A percentile compares a stretch with the other conserved stretches of the same genome.
Evolutionary conservation across 2,888 invertebrate species (phyloP).

Genomic region (Parnassius smintheus): DNA sequence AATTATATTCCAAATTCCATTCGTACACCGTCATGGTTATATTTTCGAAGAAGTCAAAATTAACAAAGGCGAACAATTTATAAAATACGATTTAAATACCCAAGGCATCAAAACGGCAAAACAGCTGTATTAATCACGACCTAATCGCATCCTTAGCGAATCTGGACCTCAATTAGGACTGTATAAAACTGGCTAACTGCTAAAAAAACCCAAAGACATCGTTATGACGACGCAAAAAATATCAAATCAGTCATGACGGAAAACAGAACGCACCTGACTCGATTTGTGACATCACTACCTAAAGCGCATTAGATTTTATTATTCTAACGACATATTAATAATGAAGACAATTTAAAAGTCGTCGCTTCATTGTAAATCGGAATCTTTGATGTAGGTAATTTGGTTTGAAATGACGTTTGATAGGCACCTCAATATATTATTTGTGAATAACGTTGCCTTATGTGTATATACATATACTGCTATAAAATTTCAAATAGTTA

Average conservation of each 20-base stretch:
- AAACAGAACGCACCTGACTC: constrained; percentile 35
- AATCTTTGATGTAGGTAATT: constrained; percentile 22
- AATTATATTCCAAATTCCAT: constrained; percentile 49
- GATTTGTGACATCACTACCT: constrained; percentile 26
- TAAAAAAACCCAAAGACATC: constrained; percentile 66
- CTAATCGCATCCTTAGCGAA: constrained; percentile 78
- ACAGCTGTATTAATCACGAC: constrained; percentile 66
- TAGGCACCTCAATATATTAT: constrained; percentile 31
- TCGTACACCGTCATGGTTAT: constrained; percentile 55
- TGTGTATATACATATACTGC: neutral
- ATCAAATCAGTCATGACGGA: constrained; percentile 50
- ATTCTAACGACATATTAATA: constrained; percentile 32
- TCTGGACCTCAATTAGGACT: constrained; percentile 71
- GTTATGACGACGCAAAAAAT: constrained; percentile 61
- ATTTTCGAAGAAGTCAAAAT: constrained; percentile 41
- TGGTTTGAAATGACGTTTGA: constrained; percentile 21
- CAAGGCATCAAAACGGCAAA: constrained; percentile 45
- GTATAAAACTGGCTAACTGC: constrained; percentile 65
- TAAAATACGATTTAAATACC: constrained; percentile 44
- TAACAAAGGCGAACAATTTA: constrained; percentile 42
- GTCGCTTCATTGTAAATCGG: constrained; percentile 16
- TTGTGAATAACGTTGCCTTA: neutral
- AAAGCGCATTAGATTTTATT: constrained; percentile 29
- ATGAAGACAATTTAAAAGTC: constrained; percentile 27
- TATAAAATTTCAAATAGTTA: too few species aligned